phyloP scores from a whole-genome alignment of 2,888 invertebrate genomes.

The Cylloceria caligata region DNA sequence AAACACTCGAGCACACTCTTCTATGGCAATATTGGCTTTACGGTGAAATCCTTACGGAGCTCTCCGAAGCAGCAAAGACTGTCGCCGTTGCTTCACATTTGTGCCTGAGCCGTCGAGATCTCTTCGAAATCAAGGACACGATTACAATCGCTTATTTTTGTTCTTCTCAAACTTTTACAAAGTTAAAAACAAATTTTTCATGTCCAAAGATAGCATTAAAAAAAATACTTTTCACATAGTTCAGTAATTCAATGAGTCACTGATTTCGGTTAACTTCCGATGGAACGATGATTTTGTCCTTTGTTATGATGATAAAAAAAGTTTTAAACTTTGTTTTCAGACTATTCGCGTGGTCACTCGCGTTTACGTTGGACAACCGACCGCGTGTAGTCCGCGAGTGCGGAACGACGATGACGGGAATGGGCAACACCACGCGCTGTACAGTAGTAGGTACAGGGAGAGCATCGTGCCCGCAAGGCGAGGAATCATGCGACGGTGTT shows the following conservation, averaged over 20 bases:
- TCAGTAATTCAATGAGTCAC: neutral
- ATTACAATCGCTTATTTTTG: conserved; percentile 19
- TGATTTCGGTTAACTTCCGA: neutral
- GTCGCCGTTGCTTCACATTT: conserved; percentile 5
- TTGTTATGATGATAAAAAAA: neutral
- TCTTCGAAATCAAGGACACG: conserved; percentile 42
- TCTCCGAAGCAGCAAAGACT: conserved; percentile 2
- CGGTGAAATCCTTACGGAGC: conserved; percentile 50
- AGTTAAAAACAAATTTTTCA: neutral
- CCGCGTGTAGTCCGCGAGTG: conserved; percentile 73
- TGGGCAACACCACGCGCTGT: conserved; percentile 50
- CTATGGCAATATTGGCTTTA: conserved; percentile 62
- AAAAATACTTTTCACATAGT: neutral
- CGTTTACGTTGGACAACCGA: conserved; percentile 39
- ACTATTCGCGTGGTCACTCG: conserved; percentile 29
- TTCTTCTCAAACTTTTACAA: conserved; percentile 6
- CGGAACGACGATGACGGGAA: conserved; percentile 51
- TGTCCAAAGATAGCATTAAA: neutral
- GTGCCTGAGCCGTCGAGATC: neutral
- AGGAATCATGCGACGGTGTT: conserved; percentile 67
- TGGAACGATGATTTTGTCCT: neutral
- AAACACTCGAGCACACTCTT: conserved; percentile 61
- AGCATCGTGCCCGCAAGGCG: conserved; percentile 53
- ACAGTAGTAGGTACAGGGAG: conserved; percentile 46
- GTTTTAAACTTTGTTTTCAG: neutral